Conservation (phyloP, 2,113 vertebrate species). For the Gallinago undulata region DNA sequence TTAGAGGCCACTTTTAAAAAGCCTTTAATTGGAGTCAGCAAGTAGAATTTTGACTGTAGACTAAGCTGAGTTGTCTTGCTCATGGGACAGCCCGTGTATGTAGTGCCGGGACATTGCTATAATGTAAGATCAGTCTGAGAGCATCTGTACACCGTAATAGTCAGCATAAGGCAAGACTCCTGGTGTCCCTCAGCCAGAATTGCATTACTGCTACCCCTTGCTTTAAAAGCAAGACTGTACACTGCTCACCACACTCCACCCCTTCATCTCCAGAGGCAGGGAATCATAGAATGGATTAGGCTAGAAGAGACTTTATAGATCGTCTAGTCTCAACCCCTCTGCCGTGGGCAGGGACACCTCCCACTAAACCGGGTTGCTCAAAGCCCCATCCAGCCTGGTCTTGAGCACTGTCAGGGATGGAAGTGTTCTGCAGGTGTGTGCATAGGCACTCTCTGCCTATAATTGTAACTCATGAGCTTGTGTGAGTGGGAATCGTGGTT, state of each 20-base stretch:
- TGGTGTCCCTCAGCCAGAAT: accelerated
- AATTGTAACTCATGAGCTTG: not conserved
- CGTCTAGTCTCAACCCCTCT: not conserved
- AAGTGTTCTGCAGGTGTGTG: not conserved
- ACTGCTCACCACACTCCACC: too few relatives aligned
- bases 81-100: accelerated
- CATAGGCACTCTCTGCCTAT: not conserved
- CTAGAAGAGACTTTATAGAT: not conserved
- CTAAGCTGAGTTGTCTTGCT: not conserved
- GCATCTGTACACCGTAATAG: not conserved
- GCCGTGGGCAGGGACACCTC: not conserved
- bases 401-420: not conserved
- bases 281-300: not conserved
- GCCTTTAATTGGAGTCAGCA: not conserved
- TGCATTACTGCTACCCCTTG: not conserved
- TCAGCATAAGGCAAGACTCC: not conserved
- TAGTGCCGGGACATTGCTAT: accelerated
- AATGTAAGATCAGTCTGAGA: not conserved
- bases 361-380: not conserved
- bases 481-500: not conserved
- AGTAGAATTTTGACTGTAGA: not conserved
- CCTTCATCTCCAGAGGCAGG: not conserved
- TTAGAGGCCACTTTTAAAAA: not conserved
- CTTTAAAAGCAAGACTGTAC: not conserved
- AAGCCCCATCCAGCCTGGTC: not conserved